Percentiles rank a stretch among this genome's conserved stretches.
Evolutionary conservation across 1,140 invertebrate species (phyloP).

Genomic region (Bombus confusus): DNA sequence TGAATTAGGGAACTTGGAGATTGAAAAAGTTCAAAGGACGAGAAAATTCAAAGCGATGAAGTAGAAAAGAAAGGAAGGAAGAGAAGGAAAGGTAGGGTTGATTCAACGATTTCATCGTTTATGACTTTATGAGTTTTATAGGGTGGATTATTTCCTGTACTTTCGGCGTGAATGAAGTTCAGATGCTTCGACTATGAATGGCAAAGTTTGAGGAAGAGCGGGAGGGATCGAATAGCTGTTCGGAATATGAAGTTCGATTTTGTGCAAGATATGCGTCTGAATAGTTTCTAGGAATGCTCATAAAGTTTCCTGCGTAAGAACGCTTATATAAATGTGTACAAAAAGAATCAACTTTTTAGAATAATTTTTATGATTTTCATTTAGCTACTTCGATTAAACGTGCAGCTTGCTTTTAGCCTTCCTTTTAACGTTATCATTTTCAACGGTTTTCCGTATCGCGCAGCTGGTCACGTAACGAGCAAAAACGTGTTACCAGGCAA

Average conservation of each 20-base stretch:
- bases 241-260: background rate
- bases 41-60: too few relatives aligned
- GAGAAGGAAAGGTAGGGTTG: background rate
- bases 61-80: too few relatives aligned
- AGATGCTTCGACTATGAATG: too few relatives aligned
- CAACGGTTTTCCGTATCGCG: background rate
- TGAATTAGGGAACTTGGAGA: background rate
- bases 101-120: background rate
- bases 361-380: background rate
- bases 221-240: background rate
- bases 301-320: background rate
- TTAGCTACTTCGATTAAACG: background rate
- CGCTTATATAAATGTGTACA: background rate
- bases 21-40: too few relatives aligned
- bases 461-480: background rate
- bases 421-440: background rate
- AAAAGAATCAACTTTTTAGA: too few relatives aligned
- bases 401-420: background rate
- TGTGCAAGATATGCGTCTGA: slow-evolving; percentile 7
- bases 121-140: background rate
- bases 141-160: background rate
- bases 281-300: slow-evolving; percentile 1
- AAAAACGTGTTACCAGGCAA: background rate
- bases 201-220: background rate
- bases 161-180: background rate